Evolutionary conservation across 2,113 vertebrate genomes (phyloP), one percentile per base, ranked within the genome.

Genomic region (Oreochromis aureus): DNA sequence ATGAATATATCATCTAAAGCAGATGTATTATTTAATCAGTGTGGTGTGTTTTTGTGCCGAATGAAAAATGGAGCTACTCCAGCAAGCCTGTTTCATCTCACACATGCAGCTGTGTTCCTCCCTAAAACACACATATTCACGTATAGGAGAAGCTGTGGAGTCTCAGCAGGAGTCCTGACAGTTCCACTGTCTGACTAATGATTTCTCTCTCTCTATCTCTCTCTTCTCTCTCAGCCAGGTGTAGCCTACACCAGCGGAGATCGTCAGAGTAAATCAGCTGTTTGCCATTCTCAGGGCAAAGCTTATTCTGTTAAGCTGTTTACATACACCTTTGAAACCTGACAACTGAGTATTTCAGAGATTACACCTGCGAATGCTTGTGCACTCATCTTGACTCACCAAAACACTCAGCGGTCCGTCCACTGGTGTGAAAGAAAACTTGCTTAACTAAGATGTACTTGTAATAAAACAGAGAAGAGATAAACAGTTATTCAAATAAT

Each of bases 131-230:
- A 87, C 76, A 81, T 39, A 46, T 58, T 32, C 80, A 51, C 46
- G 44, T 34, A 27, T 11, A 82, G 32, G 54, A 76, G 61, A 69
- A 85, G 61, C 81, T 36, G 84, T 41, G 61, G 80, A 73, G 79
- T 55, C 92, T 86, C 94, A 92, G 92, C 87, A 89, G 90, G 94
- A 88, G 85, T n/a, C 18, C 90, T 84, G 89, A 92, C 90, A 91
- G 89, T 84, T 89, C 27, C 5, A 82, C 87, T 83, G 91, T 87
- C 81, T 89, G 83, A 89, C 86, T 92, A 91, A 90, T 90, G 90
- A 93, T 92, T 90, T 93, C 79, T 83, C 85, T 87, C 54, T 12
- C 10, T 19, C 83, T 58, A 36, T 56, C 82, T 48, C 19, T 30
- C 36, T 56, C 4, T 34, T 41, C 80, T 78, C 61, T 53, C 80